Base-by-base conservation (phyloP, 2,113 vertebrate species). In the Pagrus major region DNA sequence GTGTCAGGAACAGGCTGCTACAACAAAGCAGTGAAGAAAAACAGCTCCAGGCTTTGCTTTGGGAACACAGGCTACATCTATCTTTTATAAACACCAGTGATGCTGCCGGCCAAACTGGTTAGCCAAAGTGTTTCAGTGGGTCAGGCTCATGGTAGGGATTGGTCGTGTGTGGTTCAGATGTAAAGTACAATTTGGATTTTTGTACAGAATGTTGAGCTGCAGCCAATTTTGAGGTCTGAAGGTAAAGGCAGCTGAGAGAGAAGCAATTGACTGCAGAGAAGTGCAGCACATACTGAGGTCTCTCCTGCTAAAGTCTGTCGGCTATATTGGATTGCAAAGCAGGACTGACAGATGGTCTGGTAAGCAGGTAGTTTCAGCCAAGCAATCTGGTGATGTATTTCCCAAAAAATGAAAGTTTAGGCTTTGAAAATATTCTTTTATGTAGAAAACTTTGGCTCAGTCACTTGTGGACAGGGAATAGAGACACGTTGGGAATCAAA, bases 41-140 rank as follows among this genome's bases (percentile, higher is more conserved):
- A 80, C 6, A 25, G 77, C 89, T 74, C 37, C 65, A 27, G 80
- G 87, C 88, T 78, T 52, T 25, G 88, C 89, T 86, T 49, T 1
- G n/a, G 63, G 77, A 71, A 33, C 64, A 68, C 3, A 72, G 72
- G 65, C 46, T 6, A 4, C 75, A 86, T 84, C 54, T 51, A 83
- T 89, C 68, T 89, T 89, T 88, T 31, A 91, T 88, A 64, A 51
- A 74, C n/a, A 29, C 54, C 70, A 60, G 70, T 46, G 29, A 37
- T 6, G 78, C 71, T 66, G 59, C 76, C 47, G 70, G 76, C 66
- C 71, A 81, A 67, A 71, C 60, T 73, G 71, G 44, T 69, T 63
- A 12, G 68, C 39, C 71, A 80, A 55, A 77, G 42, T 51, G 80
- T 75, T 77, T 80, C 52, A 5, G 9, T 42, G 41, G 74, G 51